These are phyloP conservation scores for Coracopsis vasa DNA, from an alignment of 2,113 vertebrate genomes.

Conservation along the genomic window DNA sequence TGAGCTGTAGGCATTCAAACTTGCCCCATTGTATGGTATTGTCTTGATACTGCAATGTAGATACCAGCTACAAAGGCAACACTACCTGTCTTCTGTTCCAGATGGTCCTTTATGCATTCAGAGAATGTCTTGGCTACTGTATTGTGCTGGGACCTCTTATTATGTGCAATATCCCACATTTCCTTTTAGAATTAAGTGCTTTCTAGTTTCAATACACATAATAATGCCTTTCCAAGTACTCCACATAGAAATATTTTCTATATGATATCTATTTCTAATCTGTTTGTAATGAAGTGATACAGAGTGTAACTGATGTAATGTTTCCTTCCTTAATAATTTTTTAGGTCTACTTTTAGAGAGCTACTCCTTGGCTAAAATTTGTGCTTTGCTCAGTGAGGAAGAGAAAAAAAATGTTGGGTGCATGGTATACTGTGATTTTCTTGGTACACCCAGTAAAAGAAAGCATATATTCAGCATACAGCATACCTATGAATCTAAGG, in stretches of 20 bases:
- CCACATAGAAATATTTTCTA: background rate
- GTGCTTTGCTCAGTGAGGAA: background rate
- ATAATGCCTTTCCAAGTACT: background rate
- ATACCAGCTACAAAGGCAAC: background rate
- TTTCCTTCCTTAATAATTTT: background rate
- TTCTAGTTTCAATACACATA: background rate
- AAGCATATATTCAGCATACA: background rate
- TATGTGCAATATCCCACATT: background rate
- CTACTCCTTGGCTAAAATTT: background rate
- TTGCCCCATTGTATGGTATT: background rate
- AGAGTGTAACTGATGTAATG: background rate
- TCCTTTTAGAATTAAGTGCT: background rate
- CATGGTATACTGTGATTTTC: background rate
- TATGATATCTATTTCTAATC: background rate
- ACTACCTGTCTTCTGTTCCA: background rate
- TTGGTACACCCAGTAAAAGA: background rate
- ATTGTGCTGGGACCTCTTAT: background rate
- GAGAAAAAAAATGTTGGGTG: background rate
- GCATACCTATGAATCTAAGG: background rate
- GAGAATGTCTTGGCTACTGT: background rate
- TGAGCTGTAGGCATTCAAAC: background rate
- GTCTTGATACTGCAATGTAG: background rate
- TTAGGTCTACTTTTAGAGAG: background rate
- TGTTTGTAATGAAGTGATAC: background rate
- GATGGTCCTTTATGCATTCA: background rate